Percentiles rank a stretch among this genome's conserved stretches.
phyloP scores from a whole-genome alignment of 2,797 vertebrate species.

The Ctenopoma kingsleyae region DNA sequence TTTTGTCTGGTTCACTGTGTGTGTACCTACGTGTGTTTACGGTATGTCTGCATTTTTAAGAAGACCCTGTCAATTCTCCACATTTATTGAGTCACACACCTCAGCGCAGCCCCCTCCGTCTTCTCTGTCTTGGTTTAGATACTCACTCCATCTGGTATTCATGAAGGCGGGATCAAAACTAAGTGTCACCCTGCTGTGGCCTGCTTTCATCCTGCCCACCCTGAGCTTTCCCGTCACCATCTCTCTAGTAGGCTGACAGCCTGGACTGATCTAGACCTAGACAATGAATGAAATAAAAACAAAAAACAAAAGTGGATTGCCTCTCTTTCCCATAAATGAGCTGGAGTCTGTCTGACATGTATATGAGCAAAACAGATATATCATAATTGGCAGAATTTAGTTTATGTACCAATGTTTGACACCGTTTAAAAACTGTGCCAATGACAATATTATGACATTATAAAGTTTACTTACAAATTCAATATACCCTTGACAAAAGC shows the following conservation, averaged over 20 bases:
- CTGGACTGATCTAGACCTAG: conserved; percentile 33
- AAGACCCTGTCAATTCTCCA: conserved; percentile 47
- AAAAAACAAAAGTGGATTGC: conserved; percentile 8
- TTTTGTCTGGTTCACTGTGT: conserved; percentile 52
- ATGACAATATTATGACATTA: no score
- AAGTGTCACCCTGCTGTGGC: conserved; percentile 53
- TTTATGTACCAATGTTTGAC: no score
- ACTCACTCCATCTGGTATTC: conserved; percentile 77
- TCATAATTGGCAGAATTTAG: background rate
- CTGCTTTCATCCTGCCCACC: conserved; percentile 58
- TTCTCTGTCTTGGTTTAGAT: conserved; percentile 47
- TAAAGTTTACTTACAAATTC: no score
- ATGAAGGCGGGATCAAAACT: conserved; percentile 60
- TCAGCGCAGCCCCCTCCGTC: conserved; percentile 12
- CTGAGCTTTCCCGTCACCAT: conserved; percentile 31
- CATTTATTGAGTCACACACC: conserved; percentile 48
- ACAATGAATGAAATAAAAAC: conserved; percentile 30
- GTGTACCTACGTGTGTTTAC: conserved; percentile 54
- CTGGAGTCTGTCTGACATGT: background rate
- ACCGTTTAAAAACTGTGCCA: background rate
- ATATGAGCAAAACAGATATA: background rate
- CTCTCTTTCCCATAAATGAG: conserved; percentile 19
- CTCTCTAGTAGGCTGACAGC: conserved; percentile 33
- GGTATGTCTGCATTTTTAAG: conserved; percentile 53
- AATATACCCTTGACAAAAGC: no score